Evolutionary conservation across 2,113 vertebrate species (phyloP), one percentile per base, ranked within the genome.

Genomic region (Stigmatopora argus): DNA sequence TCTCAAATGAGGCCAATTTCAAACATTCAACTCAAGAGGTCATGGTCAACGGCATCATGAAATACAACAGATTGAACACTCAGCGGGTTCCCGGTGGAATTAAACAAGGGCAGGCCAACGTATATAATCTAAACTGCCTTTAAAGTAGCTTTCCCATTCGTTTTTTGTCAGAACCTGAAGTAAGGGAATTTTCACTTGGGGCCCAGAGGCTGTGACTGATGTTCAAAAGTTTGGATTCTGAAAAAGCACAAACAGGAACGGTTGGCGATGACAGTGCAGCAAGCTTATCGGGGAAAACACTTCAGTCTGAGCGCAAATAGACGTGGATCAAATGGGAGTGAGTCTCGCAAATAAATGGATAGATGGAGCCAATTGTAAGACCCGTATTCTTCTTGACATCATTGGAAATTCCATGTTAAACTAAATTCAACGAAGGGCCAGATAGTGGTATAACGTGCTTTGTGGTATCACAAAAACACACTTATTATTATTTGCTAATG

Each of bases 201-300:
- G 90, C 52, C 0, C 73, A 82, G 74, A 78, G 86, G 64, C 85
- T 67, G 6, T 19, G 68, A 77, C 73, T 91, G 65, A 92, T 89
- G 89, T 90, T 91, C 13, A 87, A 88, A 0, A 44, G 85, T 91
- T 45, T 90, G 90, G 26, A 89, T 89, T 66, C 77, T 87, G 66
- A 82, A 87, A 62, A 86, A 90, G 81, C 86, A 66, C 84, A 85
- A 83, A 91, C 84, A 87, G 90, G 90, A 69, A 90, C 89, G 52
- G 0, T 87, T 89, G 61, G 88, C 90, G 82, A 92, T 92, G 74
- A 85, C 88, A 65, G 89, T 58, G 52, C 88, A 87, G 74, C 83
- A 90, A 66, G 87, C 76, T 0, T 79, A 87, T 0, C 86, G 87
- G 70, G 86, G 90, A 4, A 87, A 90, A 71, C 88, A 88, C 77